phyloP scores from a whole-genome alignment of 2,113 vertebrate genomes.

The Macaca mulatta region DNA sequence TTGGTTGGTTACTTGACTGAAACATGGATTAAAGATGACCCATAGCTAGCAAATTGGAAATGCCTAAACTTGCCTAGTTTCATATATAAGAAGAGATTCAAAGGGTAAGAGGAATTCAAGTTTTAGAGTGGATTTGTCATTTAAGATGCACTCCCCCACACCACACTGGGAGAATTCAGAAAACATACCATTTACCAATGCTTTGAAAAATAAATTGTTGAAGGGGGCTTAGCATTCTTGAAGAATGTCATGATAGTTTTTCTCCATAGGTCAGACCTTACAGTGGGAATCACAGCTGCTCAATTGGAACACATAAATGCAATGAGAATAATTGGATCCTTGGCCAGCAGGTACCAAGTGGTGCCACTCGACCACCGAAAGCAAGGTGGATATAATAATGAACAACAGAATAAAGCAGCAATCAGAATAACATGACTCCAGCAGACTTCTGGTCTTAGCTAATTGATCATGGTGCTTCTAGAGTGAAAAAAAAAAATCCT shows the following conservation, averaged over 20 bases:
- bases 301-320: not conserved
- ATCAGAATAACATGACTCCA: not conserved
- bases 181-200: not conserved
- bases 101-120: not conserved
- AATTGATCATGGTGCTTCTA: not conserved
- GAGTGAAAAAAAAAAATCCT: not conserved
- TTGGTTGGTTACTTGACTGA: not conserved
- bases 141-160: not conserved
- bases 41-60: not conserved
- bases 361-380: not conserved
- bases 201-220: not conserved
- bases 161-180: not conserved
- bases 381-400: not conserved
- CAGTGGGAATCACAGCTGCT: not conserved
- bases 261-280: not conserved
- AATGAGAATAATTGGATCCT: not conserved
- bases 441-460: not conserved
- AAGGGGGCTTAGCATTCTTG: not conserved
- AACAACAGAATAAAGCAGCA: not conserved
- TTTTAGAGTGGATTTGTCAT: not conserved
- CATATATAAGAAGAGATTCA: not conserved
- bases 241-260: not conserved
- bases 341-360: not conserved
- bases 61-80: not conserved
- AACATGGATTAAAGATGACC: not conserved